These are phyloP conservation scores for Centruroides sculpturatus DNA, from an alignment of 1,140 invertebrate genomes.

Conservation along the genomic window DNA sequence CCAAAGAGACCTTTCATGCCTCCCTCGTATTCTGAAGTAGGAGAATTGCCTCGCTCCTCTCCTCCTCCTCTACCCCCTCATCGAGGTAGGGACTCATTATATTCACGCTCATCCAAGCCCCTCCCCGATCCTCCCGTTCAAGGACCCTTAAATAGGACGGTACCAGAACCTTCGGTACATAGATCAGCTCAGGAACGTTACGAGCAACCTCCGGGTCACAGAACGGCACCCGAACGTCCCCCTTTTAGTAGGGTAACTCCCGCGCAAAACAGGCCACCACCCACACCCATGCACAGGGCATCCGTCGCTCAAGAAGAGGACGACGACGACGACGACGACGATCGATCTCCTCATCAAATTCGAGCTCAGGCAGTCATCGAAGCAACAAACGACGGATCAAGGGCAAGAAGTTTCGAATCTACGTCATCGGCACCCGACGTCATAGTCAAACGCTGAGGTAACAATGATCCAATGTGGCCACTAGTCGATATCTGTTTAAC, in stretches of 20 bases:
- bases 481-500: no score
- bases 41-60: constrained; percentile 5
- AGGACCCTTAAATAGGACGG: not conserved
- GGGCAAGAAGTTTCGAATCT: constrained; percentile 39
- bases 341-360: not conserved
- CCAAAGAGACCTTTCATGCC: constrained; percentile 6
- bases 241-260: not conserved
- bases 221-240: not conserved
- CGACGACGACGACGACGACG: not conserved
- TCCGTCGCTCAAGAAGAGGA: not conserved
- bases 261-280: not conserved
- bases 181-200: not conserved
- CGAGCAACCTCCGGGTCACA: not conserved
- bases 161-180: not conserved
- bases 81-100: not conserved
- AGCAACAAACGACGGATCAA: constrained; percentile 1
- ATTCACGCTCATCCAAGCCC: not conserved
- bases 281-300: not conserved
- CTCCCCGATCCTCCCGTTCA: not conserved
- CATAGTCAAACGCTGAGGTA: constrained; percentile 30
- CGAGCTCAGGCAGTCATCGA: constrained; percentile 1
- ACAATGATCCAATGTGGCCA: no score
- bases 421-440: constrained; percentile 75
- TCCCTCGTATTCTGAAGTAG: constrained; percentile 3
- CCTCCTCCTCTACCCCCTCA: constrained; percentile 4